phyloP scores from a whole-genome alignment of 2,113 vertebrate species.

The Argyrosomus japonicus region DNA sequence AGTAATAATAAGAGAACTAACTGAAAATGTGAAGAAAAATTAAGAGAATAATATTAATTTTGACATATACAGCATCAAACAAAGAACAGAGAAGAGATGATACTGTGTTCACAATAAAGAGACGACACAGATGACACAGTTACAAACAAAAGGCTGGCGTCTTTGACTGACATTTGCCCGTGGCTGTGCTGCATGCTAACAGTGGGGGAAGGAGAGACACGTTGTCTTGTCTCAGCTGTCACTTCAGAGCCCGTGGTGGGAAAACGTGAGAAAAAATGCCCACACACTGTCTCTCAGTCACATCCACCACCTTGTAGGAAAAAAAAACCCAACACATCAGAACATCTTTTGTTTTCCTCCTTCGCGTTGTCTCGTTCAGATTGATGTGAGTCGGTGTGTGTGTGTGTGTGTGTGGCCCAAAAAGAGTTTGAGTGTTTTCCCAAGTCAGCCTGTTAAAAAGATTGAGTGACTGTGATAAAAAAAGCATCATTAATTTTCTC shows the following conservation, averaged over 20 bases:
- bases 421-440: conserved; percentile 48
- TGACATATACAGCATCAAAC: conserved; percentile 9
- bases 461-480: conserved; percentile 35
- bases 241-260: conserved; percentile 53
- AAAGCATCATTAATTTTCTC: conserved; percentile 48
- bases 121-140: conserved; percentile 2
- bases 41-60: neutral
- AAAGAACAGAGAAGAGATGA: neutral
- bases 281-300: conserved; percentile 53
- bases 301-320: conserved; percentile 36
- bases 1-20: neutral
- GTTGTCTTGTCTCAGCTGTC: conserved; percentile 74
- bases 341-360: conserved; percentile 53
- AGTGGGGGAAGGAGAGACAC: conserved; percentile 36
- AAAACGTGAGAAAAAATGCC: conserved; percentile 47
- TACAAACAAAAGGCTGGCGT: conserved; percentile 40
- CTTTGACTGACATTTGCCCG: conserved; percentile 60
- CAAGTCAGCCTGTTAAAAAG: conserved; percentile 39
- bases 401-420: neutral
- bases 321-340: neutral
- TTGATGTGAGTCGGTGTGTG: conserved; percentile 22
- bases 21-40: neutral
- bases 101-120: neutral
- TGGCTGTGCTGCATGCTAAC: conserved; percentile 37
- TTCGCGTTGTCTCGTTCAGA: conserved; percentile 27